Evolutionary conservation across 2,888 invertebrate species (phyloP).

Genomic region (Rambutsinella grinnellia): DNA sequence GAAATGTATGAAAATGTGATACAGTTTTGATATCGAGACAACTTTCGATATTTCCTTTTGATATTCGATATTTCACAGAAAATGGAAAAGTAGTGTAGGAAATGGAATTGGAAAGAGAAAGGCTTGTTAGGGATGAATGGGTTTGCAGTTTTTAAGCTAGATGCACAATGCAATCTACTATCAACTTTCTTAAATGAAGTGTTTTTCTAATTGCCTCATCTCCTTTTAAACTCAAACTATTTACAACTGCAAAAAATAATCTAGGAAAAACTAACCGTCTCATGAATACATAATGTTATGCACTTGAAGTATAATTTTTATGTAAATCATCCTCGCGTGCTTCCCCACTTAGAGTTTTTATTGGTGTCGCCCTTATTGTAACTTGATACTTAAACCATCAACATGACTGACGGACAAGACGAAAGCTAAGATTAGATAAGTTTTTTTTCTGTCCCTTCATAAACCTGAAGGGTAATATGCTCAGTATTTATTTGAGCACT

Average conservation of each 20-base stretch:
- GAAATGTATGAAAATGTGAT: too few relatives aligned
- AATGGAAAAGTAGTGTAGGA: neutral
- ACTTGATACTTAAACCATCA: neutral
- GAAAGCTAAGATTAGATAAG: neutral
- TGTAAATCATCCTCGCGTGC: neutral
- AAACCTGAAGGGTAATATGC: neutral
- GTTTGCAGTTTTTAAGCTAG: neutral
- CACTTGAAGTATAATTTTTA: neutral
- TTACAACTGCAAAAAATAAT: too few relatives aligned
- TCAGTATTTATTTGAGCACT: neutral
- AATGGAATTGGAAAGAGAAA: neutral
- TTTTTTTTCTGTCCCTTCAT: neutral
- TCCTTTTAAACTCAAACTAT: neutral
- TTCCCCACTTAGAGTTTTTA: neutral
- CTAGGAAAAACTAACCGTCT: neutral
- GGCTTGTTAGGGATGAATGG: neutral
- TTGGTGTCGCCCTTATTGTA: neutral
- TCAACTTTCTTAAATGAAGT: too few relatives aligned
- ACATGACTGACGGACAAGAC: neutral
- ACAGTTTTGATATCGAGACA: too few relatives aligned
- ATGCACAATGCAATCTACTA: neutral
- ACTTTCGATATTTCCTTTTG: too few relatives aligned
- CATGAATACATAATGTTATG: neutral
- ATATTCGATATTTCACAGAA: neutral
- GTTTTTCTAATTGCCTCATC: too few relatives aligned